A percentile compares a stretch with the other conserved stretches of the same genome.
These are phyloP conservation scores for Hyperoplus immaculatus DNA, from an alignment of 2,797 vertebrate species.

Conservation along the genomic window DNA sequence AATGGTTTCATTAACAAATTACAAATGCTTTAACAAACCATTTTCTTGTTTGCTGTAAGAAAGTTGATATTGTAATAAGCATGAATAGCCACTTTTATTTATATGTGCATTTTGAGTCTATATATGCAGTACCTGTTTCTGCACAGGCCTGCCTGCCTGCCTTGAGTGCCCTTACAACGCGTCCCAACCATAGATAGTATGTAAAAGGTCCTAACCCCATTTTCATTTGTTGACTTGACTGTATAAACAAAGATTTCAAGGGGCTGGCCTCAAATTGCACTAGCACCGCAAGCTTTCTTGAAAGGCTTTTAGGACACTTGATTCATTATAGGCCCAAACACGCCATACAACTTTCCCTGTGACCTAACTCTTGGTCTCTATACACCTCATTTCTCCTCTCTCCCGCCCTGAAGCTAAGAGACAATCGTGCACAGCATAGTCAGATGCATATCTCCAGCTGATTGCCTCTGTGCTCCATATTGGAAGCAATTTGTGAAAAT, in stretches of 20 bases:
- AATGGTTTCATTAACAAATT: background rate
- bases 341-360: conserved; percentile 41
- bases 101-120: conserved; percentile 4
- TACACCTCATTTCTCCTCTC: conserved; percentile 1
- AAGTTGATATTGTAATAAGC: conserved; percentile 7
- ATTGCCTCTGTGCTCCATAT: conserved; percentile 47
- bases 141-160: conserved; percentile 4
- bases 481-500: conserved; percentile 38
- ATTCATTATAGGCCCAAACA: conserved; percentile 40
- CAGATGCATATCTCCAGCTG: conserved; percentile 17
- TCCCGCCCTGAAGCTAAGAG: conserved; percentile 36
- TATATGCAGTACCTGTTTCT: background rate
- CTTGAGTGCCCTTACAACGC: conserved; percentile 34
- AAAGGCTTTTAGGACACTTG: conserved; percentile 43
- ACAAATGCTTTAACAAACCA: background rate
- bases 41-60: conserved; percentile 1
- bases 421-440: conserved; percentile 24
- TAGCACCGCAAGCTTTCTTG: conserved; percentile 50
- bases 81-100: conserved; percentile 4
- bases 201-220: conserved; percentile 11
- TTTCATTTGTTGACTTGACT: conserved; percentile 54
- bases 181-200: conserved; percentile 1
- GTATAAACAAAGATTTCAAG: conserved; percentile 54
- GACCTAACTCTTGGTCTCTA: conserved; percentile 27
- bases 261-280: conserved; percentile 29